These are phyloP conservation scores for Abrostola triplasia DNA, from an alignment of 2,888 invertebrate genomes.

Conservation along the genomic window DNA sequence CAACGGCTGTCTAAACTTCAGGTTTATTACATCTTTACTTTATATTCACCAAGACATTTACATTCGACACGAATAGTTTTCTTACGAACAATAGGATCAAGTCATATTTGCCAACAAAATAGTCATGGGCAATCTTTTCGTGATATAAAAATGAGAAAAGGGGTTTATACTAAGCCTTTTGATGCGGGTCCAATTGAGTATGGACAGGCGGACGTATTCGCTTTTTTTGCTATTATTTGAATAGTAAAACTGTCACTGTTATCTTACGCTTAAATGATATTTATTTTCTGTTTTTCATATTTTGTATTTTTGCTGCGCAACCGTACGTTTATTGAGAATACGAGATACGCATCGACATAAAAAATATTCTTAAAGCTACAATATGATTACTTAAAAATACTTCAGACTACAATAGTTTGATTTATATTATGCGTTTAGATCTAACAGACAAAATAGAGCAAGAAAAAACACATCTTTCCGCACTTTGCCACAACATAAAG, in stretches of 20 bases:
- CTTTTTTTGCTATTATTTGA: slow-evolving; percentile 84
- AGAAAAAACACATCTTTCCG: not conserved
- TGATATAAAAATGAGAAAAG: slow-evolving; percentile 85
- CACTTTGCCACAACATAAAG: not conserved
- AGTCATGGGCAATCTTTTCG: slow-evolving; percentile 83
- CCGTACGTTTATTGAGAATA: slow-evolving; percentile 23
- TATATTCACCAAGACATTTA: slow-evolving; percentile 42
- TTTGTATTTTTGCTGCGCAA: slow-evolving; percentile 55
- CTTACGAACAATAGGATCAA: slow-evolving; percentile 76
- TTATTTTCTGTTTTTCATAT: slow-evolving; percentile 70
- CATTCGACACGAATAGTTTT: slow-evolving; percentile 61
- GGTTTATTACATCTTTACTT: slow-evolving; percentile 10
- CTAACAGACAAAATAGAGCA: not conserved
- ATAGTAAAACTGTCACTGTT: slow-evolving; percentile 84
- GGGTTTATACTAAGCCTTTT: slow-evolving; percentile 85
- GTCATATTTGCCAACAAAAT: slow-evolving; percentile 83
- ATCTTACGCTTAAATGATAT: slow-evolving; percentile 80
- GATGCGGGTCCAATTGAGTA: slow-evolving; percentile 86
- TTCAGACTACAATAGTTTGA: too few relatives aligned
- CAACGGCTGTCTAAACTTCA: not conserved
- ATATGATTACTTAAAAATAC: not conserved
- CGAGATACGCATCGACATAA: slow-evolving; percentile 21
- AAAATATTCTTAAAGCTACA: not conserved
- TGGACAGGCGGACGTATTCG: slow-evolving; percentile 83
- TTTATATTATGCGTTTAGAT: not conserved